phyloP scores from a whole-genome alignment of 2,113 vertebrate species.

The Ceyx margarethae region DNA sequence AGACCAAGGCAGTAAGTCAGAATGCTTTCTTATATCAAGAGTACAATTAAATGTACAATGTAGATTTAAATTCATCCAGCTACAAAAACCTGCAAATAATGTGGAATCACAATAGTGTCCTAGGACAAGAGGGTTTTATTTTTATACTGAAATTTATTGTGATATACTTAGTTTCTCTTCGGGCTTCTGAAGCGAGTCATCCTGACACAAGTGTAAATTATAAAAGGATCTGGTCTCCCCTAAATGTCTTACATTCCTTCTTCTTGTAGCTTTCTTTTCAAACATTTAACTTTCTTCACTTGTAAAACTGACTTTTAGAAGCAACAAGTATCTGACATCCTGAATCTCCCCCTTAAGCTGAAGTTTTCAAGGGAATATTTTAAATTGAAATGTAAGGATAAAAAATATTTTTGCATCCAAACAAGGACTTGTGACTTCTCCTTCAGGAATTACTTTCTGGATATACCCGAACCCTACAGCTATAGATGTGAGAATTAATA shows the following conservation, averaged over 20 bases:
- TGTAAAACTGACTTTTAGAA: not conserved
- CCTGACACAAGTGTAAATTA: not conserved
- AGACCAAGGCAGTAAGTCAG: not conserved
- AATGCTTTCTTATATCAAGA: not conserved
- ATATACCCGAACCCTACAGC: not conserved
- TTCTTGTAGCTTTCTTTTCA: not conserved
- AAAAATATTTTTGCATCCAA: not conserved
- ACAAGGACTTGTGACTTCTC: not conserved
- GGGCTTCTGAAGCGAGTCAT: not conserved
- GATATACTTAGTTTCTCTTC: not conserved
- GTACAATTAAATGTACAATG: not conserved
- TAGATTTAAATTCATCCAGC: not conserved
- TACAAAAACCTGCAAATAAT: not conserved
- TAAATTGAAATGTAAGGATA: not conserved
- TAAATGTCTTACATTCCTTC: not conserved
- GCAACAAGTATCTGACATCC: not conserved
- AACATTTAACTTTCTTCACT: not conserved
- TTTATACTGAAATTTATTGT: not conserved
- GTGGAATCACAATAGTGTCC: not conserved
- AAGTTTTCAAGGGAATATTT: not conserved
- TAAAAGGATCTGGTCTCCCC: not conserved
- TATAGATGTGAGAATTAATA: not conserved
- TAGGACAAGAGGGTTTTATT: not conserved
- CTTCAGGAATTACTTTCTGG: not conserved
- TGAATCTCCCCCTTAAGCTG: not conserved